Evolutionary conservation across 2,888 invertebrate genomes (phyloP), one percentile per base, ranked within the genome.

Genomic region (Drosophila affinis): DNA sequence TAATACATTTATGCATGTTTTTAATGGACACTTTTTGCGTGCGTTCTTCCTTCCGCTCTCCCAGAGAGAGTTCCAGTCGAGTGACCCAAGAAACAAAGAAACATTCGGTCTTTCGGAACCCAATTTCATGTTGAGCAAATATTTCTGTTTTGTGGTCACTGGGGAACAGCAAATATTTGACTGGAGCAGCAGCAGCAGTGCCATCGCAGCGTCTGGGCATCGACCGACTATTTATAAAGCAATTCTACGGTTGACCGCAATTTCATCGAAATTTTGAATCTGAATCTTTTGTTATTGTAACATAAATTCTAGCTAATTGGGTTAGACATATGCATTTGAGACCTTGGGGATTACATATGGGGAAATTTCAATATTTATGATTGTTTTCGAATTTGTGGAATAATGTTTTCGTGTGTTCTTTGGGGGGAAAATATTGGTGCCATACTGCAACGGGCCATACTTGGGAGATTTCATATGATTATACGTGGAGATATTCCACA

Each of bases 21-120:
- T 48, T 80, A 86, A 82, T 88, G 79, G 82, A 87, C 88, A 83
- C 76, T 88, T 83, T 83, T 87, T 78, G 87, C 72, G 64, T 78
- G 84, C 72, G 64, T 48, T 73, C 72, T 79, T 88, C 62, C 79
- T 27, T 27, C 27, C 24, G 83, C 64, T 67, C 51, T 72, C 58
- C 10, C 44, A 39, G 17, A 5, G 18, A 9, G 48, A 69, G 81
- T 85, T 85, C 88, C 87, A 81, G 81, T 72, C 72, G 74, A 83
- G 69, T 77, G 88, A 71, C 77, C 81, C 76, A 75, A 57, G 34
- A 60, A 12, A 54, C 46, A 47, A 24, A 48, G 18, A 47, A 24
- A 54, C 10, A 55, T 34, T 12, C 5, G 2, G 24, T 2, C 5
- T 39, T 39, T 39, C 14, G 2, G 53, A 53, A 29, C 52, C 32